phyloP scores from a whole-genome alignment of 2,113 vertebrate genomes.

The Mohoua ochrocephala region DNA sequence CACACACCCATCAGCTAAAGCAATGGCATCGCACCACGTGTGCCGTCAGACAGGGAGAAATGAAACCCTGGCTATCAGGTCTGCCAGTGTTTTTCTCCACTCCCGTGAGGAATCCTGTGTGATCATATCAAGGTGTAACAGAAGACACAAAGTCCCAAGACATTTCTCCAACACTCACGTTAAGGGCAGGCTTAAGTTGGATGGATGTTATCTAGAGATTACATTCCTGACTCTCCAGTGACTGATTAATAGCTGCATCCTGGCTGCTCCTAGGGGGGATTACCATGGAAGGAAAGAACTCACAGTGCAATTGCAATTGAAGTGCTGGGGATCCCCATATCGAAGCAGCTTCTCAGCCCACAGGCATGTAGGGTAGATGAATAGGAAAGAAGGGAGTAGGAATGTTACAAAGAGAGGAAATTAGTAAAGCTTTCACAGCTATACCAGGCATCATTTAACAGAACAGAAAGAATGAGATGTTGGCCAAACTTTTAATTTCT shows the following conservation, averaged over 20 bases:
- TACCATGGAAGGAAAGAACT: neutral
- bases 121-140: neutral
- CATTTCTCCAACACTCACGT: rapidly evolving
- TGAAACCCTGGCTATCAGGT: neutral
- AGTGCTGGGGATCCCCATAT: neutral
- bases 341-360: neutral
- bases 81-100: neutral
- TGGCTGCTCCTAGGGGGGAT: neutral
- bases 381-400: neutral
- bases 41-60: neutral
- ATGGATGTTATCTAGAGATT: neutral
- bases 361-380: neutral
- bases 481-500: neutral
- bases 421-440: neutral
- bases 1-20: neutral
- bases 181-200: neutral
- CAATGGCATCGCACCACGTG: neutral
- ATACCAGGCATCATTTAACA: neutral
- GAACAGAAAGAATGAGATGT: neutral
- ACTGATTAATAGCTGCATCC: neutral
- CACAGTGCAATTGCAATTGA: neutral
- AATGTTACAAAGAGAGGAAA: neutral
- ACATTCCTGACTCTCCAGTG: neutral
- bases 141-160: neutral
- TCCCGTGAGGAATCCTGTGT: neutral